Conservation (phyloP, 1,140 invertebrate genomes). For the Artemia franciscana region DNA sequence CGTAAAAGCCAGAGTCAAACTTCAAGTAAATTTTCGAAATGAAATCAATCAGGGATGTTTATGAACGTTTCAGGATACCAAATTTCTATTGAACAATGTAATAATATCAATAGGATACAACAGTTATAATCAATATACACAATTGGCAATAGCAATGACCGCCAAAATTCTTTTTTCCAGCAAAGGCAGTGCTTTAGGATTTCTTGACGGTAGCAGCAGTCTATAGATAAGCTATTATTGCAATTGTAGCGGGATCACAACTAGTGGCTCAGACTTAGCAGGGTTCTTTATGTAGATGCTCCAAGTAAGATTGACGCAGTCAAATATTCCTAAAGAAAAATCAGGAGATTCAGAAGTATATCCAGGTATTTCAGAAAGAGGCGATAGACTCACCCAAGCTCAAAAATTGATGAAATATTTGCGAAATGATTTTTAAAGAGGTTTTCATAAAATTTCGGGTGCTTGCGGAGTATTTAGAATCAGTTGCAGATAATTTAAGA, state of each 20-base stretch:
- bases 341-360: no score
- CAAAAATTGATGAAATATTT: neutral
- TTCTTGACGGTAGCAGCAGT: no score
- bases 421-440: neutral
- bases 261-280: conserved; percentile 30
- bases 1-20: no score
- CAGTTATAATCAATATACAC: no score
- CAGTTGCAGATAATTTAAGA: neutral
- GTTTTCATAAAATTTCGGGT: neutral
- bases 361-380: neutral
- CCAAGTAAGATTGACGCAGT: conserved; percentile 37
- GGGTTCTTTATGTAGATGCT: conserved; percentile 45
- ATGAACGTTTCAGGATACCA: no score
- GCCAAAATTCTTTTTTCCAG: no score
- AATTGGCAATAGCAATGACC: no score
- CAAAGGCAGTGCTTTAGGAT: no score
- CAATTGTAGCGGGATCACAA: conserved; percentile 30
- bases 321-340: conserved; percentile 35
- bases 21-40: no score
- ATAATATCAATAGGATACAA: no score
- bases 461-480: neutral
- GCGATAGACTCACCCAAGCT: neutral
- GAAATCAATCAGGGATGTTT: no score
- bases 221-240: neutral
- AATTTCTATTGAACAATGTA: no score